phyloP scores from a whole-genome alignment of 2,888 invertebrate species.

The Tricholauxania praeusta region DNA sequence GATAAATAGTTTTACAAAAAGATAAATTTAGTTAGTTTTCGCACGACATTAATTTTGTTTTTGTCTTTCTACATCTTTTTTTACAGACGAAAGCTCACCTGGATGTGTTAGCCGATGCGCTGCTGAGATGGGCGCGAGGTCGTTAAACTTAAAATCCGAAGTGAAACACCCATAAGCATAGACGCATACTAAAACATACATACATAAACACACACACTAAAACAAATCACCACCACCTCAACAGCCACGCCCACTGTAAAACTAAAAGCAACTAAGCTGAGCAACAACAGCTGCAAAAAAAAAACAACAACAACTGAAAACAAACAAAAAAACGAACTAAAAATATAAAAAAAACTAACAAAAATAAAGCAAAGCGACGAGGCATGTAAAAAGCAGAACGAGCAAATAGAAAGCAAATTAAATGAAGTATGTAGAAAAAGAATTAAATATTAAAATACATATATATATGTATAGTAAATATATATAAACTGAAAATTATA shows the following conservation, averaged over 20 bases:
- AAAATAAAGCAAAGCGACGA: constrained; percentile 23
- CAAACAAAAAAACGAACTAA: constrained; percentile 29
- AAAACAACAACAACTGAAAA: constrained; percentile 16
- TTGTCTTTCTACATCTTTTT: constrained; percentile 52
- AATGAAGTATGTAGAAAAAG: constrained; percentile 31
- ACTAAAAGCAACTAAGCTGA: constrained; percentile 27
- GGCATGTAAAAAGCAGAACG: constrained; percentile 21
- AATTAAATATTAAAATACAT: background rate
- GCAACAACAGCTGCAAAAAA: constrained; percentile 8
- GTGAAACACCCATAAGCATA: constrained; percentile 33
- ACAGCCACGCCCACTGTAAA: constrained; percentile 32
- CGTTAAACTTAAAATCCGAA: constrained; percentile 73
- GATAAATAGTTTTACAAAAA: too few relatives aligned
- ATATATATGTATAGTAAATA: constrained; percentile 16
- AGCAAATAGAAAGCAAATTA: constrained; percentile 1
- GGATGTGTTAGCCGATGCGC: constrained; percentile 93
- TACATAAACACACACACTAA: constrained; percentile 34
- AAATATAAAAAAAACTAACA: constrained; percentile 32
- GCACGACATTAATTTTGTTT: background rate
- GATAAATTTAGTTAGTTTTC: too few relatives aligned
- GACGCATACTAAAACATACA: constrained; percentile 36
- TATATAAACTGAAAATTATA: constrained; percentile 7
- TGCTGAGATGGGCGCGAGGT: constrained; percentile 93
- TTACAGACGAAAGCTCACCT: constrained; percentile 95
- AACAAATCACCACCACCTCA: constrained; percentile 32